Evolutionary conservation across 1,140 invertebrate species (phyloP).

Genomic region (Pachypeltis micranthus): DNA sequence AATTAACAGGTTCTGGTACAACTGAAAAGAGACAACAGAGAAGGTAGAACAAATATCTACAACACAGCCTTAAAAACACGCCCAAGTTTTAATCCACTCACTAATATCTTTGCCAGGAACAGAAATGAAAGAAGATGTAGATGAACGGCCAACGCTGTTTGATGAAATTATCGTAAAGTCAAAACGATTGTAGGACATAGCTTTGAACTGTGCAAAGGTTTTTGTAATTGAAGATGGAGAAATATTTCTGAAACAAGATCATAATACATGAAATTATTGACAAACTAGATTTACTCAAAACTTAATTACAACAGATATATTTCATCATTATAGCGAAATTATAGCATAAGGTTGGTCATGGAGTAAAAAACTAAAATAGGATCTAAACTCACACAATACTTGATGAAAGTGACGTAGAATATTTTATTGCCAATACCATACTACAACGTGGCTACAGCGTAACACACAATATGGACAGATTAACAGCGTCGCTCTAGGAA

Average conservation of each 20-base stretch:
- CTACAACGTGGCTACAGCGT: no score
- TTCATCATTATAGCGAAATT: no score
- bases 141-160: slow-evolving; percentile 46
- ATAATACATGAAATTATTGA: no score
- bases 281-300: no score
- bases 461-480: no score
- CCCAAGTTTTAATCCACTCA: slow-evolving; percentile 33
- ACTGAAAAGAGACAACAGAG: slow-evolving; percentile 24
- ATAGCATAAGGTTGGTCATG: no score
- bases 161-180: slow-evolving; percentile 40
- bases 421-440: no score
- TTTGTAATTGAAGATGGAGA: slow-evolving; percentile 36
- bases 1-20: slow-evolving; percentile 42
- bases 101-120: slow-evolving; percentile 45
- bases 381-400: no score
- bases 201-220: slow-evolving; percentile 42
- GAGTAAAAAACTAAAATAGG: no score
- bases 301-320: no score
- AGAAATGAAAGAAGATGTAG: slow-evolving; percentile 41
- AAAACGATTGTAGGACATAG: slow-evolving; percentile 37
- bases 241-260: slow-evolving; percentile 30
- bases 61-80: neutral
- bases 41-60: neutral
- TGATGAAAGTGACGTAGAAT: no score
- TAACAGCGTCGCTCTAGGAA: no score